Evolutionary conservation across 1,140 invertebrate species (phyloP), one percentile per base, ranked within the genome.

Genomic region (Lethocerus indicus): DNA sequence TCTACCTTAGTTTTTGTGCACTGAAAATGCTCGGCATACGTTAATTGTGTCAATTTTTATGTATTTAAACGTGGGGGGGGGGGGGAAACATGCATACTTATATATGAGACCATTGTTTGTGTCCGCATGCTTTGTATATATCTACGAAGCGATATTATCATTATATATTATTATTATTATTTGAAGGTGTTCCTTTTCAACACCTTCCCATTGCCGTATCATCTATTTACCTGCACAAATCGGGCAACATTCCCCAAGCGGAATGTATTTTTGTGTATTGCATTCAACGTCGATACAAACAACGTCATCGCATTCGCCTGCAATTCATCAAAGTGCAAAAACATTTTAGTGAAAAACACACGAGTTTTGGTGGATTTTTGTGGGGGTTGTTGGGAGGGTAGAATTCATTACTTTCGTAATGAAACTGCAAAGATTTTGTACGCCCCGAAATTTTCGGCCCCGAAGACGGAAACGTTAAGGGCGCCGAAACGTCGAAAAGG

Each of bases 181-280:
- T 12, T 12, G 29, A 16, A 32, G 16, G 16, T 32, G 9, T 9
- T 32, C n/a, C n/a, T n/a, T n/a, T n/a, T n/a, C n/a, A n/a, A n/a
- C n/a, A n/a, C n/a, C n/a, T n/a, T n/a, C n/a, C n/a, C n/a, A n/a
- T n/a, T n/a, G n/a, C n/a, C n/a, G n/a, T n/a, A n/a, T 32, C 9
- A 32, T 24, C 12, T 25, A 23, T 5, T 32, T 49, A 64, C 59
- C 64, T 53, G 60, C 57, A 59, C 70, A 72, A 49, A 71, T 61
- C 14, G 70, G 67, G 52, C 70, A 72, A 57, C 70, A 72, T 58
- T 71, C 61, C 29, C 69, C 70, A n/a, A 70, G 55, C 26, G 69
- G 70, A 53, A 70, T 64, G 53, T 69, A 71, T 49, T 66, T 60
- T 48, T 67, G 61, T 16, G 62, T 62, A 41, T 56, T 54, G 53